These are phyloP conservation scores for Carettochelys insculpta DNA, from an alignment of 2,113 vertebrate genomes.

Conservation along the genomic window DNA sequence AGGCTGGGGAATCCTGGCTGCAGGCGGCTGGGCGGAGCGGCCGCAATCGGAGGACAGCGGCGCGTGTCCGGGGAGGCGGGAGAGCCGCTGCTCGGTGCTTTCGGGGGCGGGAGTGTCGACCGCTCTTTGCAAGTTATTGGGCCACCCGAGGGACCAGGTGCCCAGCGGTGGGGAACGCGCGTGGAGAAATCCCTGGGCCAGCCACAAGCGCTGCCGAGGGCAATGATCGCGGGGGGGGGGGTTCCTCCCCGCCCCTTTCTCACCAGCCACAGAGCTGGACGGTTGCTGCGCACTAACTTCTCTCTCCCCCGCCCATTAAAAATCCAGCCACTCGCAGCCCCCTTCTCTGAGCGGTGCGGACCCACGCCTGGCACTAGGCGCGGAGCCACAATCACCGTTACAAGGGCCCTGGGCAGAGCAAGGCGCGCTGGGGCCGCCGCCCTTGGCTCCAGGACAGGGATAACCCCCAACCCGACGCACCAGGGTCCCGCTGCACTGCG, in stretches of 20 bases:
- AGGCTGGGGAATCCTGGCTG: neutral
- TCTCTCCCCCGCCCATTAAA: neutral
- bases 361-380: neutral
- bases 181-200: constrained; percentile 31
- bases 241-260: too few relatives aligned
- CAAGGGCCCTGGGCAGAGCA: too few relatives aligned
- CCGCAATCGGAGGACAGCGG: too few relatives aligned
- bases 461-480: too few relatives aligned
- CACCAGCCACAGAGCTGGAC: neutral
- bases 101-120: neutral
- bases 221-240: too few relatives aligned
- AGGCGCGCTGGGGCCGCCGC: too few relatives aligned
- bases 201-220: neutral
- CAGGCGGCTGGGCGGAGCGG: neutral
- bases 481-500: too few relatives aligned
- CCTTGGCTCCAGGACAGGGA: too few relatives aligned
- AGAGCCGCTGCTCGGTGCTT: neutral
- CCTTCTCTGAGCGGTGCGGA: fast-evolving
- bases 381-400: too few relatives aligned
- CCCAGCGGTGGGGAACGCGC: constrained; percentile 63
- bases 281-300: neutral
- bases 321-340: neutral
- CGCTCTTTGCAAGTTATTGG: constrained; percentile 48
- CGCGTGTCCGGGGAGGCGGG: neutral
- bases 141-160: constrained; percentile 60